Conservation (phyloP, 2,113 vertebrate genomes). For the Sylvietta virens region DNA sequence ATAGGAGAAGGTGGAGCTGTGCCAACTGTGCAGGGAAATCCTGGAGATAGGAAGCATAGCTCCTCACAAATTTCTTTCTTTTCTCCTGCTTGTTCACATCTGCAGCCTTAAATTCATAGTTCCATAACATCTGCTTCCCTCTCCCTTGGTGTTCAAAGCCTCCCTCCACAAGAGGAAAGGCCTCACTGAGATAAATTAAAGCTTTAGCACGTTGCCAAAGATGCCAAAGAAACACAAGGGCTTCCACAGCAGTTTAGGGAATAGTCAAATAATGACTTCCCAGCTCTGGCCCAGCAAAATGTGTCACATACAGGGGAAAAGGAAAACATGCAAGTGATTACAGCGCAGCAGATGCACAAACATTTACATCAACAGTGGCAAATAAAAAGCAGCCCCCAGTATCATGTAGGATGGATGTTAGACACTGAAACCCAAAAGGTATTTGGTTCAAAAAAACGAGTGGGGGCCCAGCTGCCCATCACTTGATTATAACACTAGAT, state of each 20-base stretch:
- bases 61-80: not conserved
- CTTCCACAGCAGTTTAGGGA: not conserved
- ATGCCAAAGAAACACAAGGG: not conserved
- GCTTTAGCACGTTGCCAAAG: not conserved
- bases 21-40: not conserved
- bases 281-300: not conserved
- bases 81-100: not conserved
- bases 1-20: not conserved
- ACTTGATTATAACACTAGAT: not conserved
- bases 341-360: accelerated
- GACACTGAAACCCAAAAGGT: not conserved
- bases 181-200: not conserved
- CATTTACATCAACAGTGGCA: not conserved
- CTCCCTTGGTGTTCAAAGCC: not conserved
- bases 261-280: not conserved
- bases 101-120: not conserved
- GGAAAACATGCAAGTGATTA: not conserved
- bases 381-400: not conserved
- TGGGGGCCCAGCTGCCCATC: not conserved
- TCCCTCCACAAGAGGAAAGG: not conserved
- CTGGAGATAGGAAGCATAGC: not conserved
- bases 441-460: not conserved
- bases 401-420: not conserved
- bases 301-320: not conserved
- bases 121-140: not conserved